Evolutionary conservation across 1,140 invertebrate species (phyloP).

Genomic region (Heterodera schachtii): DNA sequence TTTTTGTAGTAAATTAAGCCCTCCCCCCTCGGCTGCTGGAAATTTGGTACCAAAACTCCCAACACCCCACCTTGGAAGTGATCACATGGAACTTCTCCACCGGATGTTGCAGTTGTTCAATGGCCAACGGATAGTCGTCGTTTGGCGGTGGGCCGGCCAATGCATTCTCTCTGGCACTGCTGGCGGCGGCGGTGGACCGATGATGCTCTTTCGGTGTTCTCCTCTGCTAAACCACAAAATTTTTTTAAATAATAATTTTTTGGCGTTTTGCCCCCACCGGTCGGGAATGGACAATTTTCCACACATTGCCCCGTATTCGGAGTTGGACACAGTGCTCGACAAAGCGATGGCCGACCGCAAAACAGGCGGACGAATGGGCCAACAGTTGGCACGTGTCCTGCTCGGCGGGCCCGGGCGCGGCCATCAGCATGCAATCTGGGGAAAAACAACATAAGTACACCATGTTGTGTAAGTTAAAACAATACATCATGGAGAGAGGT

Average conservation of each 20-base stretch:
- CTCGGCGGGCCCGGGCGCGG: constrained; percentile 6
- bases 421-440: constrained; percentile 32
- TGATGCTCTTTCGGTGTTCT: neutral
- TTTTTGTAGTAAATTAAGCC: too few relatives aligned
- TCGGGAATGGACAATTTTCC: constrained; percentile 23
- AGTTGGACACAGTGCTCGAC: constrained; percentile 23
- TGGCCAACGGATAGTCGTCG: constrained; percentile 39
- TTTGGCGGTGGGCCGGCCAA: constrained; percentile 20
- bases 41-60: too few relatives aligned
- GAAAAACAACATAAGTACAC: constrained; percentile 14
- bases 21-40: too few relatives aligned
- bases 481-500: too few relatives aligned
- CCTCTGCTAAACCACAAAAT: neutral
- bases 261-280: neutral
- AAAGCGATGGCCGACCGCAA: constrained; percentile 33
- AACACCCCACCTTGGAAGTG: constrained; percentile 40
- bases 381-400: constrained; percentile 12
- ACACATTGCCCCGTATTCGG: constrained; percentile 25
- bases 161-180: too few relatives aligned
- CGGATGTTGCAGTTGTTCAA: constrained; percentile 36
- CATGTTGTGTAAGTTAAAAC: too few relatives aligned
- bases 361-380: constrained; percentile 49
- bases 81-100: constrained; percentile 41
- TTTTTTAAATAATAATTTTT: neutral
- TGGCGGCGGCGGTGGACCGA: neutral